Base-by-base conservation (phyloP, 2,113 vertebrate genomes). In the Origma solitaria region DNA sequence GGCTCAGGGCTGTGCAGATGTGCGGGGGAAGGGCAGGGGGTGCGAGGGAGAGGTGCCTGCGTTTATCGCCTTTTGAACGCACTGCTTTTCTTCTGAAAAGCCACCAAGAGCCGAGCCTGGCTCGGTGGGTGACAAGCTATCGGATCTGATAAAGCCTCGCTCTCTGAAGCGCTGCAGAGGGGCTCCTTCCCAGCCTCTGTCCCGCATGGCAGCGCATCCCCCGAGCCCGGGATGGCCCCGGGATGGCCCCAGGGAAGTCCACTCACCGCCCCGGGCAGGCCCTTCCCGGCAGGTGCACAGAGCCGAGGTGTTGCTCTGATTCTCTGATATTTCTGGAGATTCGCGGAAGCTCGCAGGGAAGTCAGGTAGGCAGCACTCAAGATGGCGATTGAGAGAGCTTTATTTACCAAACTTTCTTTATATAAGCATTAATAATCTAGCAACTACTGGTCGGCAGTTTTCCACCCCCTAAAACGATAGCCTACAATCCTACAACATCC, bases 81-180 rank as follows among this genome's bases (percentile, higher is more conserved):
- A 0, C 47, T 1, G 1, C 31, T 87, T 82, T 47, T 11, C 73
- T 53, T 76, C 86, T 93, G 12, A 57, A 82, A 75, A 93, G 61
- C 66, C 66, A 44, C 60, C 2, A 1, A 64, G 90, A 79, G 2
- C 85, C 8, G 28, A 56, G 78, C 82, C 31, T 25, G 57, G 9
- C 81, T 78, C 1, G 15, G 64, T 75, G 73, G 65, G 40, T 60
- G 35, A 13, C 27, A 47, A 37, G 61, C 73, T 5, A 1, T 4
- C 16, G 84, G 53, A 77, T 92, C 90, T 88, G 90, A 82, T 92
- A 86, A 80, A 31, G 60, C 61, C 27, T 56, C 18, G 80, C 89
- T 82, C 81, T 71, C 78, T 79, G 65, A n/a, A 90, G 51, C 35
- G 47, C 96, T 71, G 70, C 87, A 68, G 37, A 10, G 82, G 45